Conservation (phyloP, 2,113 vertebrate species). For the Equus przewalskii region DNA sequence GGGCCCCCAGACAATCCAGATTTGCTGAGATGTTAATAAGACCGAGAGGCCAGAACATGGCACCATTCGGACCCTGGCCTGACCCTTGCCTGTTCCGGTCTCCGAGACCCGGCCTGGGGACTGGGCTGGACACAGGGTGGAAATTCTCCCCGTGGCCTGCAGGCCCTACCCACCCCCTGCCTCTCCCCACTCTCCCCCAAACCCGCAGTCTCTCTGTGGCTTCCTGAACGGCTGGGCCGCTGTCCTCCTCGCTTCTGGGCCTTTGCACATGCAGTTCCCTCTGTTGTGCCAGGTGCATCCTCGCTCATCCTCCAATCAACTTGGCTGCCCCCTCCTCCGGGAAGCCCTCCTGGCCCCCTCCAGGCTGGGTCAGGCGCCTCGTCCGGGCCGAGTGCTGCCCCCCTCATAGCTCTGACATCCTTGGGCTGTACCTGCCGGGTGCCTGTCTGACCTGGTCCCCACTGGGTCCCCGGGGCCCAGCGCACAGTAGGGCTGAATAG, state of each 20-base stretch:
- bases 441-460: background rate
- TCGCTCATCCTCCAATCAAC: background rate
- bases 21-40: background rate
- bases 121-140: background rate
- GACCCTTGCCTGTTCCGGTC: background rate
- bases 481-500: background rate
- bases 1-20: background rate
- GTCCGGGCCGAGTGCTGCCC: background rate
- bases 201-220: background rate
- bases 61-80: background rate
- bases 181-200: no score
- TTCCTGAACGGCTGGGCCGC: background rate
- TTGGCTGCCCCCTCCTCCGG: background rate
- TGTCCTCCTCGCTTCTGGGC: background rate
- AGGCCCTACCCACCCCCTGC: background rate
- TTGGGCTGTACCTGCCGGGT: background rate
- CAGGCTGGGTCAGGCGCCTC: background rate
- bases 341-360: background rate
- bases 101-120: background rate
- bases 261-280: background rate
- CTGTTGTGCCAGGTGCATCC: no score
- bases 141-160: background rate
- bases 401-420: background rate
- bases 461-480: background rate
- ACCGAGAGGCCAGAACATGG: background rate